phyloP scores from a whole-genome alignment of 1,140 invertebrate genomes.

The Heliothis subflexa region DNA sequence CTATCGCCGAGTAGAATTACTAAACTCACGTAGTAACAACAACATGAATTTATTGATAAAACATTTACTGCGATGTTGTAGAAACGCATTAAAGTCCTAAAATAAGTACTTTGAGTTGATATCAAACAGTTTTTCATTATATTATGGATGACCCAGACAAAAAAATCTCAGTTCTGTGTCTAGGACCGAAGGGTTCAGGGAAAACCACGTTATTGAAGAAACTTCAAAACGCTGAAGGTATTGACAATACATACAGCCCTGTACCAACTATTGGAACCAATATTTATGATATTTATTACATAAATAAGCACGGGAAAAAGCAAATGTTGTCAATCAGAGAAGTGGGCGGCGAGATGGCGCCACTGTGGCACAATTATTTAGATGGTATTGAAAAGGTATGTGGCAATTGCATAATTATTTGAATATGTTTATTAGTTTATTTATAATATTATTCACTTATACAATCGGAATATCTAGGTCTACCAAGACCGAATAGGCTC shows the following conservation, averaged over 20 bases:
- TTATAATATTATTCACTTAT: background rate
- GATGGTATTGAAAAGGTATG: conserved; percentile 88
- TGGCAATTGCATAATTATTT: background rate
- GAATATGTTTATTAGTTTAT: background rate
- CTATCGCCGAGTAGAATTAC: conserved; percentile 62
- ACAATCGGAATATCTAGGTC: too few relatives aligned
- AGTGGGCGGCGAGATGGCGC: conserved; percentile 92
- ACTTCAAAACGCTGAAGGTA: conserved; percentile 88
- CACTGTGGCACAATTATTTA: conserved; percentile 92
- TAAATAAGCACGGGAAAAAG: conserved; percentile 84
- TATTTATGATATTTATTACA: conserved; percentile 88
- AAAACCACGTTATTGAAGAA: conserved; percentile 93
- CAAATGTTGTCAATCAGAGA: conserved; percentile 86
- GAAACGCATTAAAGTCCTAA: background rate
- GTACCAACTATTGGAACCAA: conserved; percentile 93
- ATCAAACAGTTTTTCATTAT: background rate
- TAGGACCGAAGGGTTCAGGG: conserved; percentile 92
- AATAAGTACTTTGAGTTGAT: background rate
- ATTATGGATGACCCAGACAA: conserved; percentile 77
- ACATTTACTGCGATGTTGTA: conserved; percentile 23
- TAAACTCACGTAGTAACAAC: conserved; percentile 27
- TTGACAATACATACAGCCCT: conserved; percentile 91
- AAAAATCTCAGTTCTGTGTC: conserved; percentile 88
- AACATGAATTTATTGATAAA: conserved; percentile 58
- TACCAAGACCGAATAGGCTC: too few relatives aligned